Conservation (phyloP, 2,888 invertebrate genomes). For the Ferrisia virgata region DNA sequence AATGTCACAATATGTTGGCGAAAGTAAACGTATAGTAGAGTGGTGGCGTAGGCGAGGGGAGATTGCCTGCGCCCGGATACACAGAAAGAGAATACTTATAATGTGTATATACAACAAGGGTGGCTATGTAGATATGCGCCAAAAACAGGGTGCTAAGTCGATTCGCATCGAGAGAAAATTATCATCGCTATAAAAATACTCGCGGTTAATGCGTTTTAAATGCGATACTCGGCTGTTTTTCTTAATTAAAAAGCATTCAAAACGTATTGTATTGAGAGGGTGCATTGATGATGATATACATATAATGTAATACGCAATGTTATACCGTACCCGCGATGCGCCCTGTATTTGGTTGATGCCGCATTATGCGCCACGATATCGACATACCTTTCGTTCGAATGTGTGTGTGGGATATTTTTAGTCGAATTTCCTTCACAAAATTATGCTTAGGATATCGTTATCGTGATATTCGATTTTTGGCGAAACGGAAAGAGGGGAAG, state of each 20-base stretch:
- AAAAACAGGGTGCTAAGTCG: slow-evolving; percentile 5
- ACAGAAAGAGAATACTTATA: background rate
- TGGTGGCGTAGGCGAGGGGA: background rate
- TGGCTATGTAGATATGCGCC: background rate
- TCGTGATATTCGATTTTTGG: too few relatives aligned
- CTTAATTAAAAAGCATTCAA: slow-evolving; percentile 20
- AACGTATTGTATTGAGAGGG: background rate
- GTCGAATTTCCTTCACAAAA: background rate
- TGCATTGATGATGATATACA: background rate
- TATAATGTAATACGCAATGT: too few relatives aligned
- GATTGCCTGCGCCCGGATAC: background rate
- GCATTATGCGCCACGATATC: background rate
- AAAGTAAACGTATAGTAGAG: background rate
- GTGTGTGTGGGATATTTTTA: background rate
- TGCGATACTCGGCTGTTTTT: background rate
- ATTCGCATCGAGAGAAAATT: background rate
- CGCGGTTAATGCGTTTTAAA: slow-evolving; percentile 6
- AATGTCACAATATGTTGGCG: slow-evolving; percentile 7
- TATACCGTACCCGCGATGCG: too few relatives aligned
- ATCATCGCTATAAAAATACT: slow-evolving; percentile 18
- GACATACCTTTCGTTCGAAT: background rate
- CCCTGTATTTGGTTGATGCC: background rate
- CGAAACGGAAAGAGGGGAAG: too few relatives aligned
- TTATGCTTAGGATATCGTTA: too few relatives aligned
- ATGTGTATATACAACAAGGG: background rate